A percentile compares a stretch with the other conserved stretches of the same genome.
These are phyloP conservation scores for Machimus rusticus DNA, from an alignment of 2,888 invertebrate species.

Conservation along the genomic window DNA sequence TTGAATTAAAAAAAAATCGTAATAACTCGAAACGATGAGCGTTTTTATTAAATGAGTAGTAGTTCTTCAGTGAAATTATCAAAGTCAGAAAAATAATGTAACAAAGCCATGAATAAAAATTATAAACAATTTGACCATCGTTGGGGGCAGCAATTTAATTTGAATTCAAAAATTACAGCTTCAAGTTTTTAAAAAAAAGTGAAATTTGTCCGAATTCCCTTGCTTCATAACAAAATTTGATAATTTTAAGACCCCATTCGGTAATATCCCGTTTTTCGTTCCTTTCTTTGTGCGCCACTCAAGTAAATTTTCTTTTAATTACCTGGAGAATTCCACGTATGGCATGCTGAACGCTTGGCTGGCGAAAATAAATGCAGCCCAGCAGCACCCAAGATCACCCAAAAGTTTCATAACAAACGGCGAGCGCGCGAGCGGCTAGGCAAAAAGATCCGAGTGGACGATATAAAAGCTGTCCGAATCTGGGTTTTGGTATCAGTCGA, in stretches of 20 bases:
- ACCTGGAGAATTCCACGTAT: background rate
- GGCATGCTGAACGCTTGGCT: background rate
- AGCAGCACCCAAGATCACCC: background rate
- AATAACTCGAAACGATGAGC: no score
- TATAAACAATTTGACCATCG: background rate
- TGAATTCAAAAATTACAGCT: background rate
- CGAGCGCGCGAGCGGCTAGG: background rate
- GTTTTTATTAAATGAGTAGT: no score
- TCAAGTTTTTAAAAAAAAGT: background rate
- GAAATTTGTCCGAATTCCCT: background rate
- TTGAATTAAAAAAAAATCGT: no score
- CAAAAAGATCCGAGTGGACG: background rate
- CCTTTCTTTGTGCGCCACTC: background rate
- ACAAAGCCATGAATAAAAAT: background rate
- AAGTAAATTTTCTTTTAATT: background rate
- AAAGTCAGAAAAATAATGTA: background rate
- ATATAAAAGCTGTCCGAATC: background rate
- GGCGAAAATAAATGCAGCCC: constrained; percentile 6
- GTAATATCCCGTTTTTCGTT: background rate
- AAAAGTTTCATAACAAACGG: background rate
- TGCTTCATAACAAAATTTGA: background rate
- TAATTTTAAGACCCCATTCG: background rate
- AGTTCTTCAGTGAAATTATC: no score
- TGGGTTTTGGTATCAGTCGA: background rate
- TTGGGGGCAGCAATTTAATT: background rate